Conservation (phyloP, 1,140 invertebrate genomes). For the Macrotrachela quadricornifera region DNA sequence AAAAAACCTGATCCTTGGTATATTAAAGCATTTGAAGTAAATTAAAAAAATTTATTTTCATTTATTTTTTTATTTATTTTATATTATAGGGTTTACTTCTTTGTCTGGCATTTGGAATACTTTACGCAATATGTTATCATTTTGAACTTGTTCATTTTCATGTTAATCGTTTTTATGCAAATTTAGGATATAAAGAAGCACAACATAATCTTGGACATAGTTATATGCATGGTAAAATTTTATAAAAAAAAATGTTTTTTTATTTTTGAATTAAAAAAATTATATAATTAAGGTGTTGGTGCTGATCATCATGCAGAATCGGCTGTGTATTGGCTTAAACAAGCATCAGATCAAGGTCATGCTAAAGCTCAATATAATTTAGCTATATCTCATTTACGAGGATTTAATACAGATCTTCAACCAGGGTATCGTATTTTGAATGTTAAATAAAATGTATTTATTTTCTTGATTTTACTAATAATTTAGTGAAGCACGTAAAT, state of each 20-base stretch:
- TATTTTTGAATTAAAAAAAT: neutral
- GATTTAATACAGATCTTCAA: constrained; percentile 12
- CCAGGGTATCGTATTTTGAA: neutral
- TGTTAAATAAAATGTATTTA: neutral
- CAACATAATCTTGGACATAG: constrained; percentile 37
- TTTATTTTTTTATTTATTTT: constrained; percentile 7
- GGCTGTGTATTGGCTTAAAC: constrained; percentile 37
- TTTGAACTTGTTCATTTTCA: constrained; percentile 37
- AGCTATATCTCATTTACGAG: constrained; percentile 36
- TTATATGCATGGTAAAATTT: constrained; percentile 31
- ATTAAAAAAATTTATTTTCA: neutral
- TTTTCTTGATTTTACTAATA: constrained; percentile 8
- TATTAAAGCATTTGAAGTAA: constrained; percentile 22
- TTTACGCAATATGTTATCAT: constrained; percentile 33
- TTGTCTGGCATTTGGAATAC: constrained; percentile 16
- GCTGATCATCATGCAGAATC: constrained; percentile 29
- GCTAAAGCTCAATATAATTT: constrained; percentile 38
- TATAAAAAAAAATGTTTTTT: neutral
- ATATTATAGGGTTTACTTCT: constrained; percentile 20
- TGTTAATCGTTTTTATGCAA: constrained; percentile 33
- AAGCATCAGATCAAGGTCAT: constrained; percentile 37
- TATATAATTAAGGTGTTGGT: constrained; percentile 23
- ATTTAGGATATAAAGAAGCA: constrained; percentile 33
- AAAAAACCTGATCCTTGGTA: constrained; percentile 29
- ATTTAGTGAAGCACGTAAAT: constrained; percentile 22